A percentile compares a stretch with the other conserved stretches of the same genome.
phyloP scores from a whole-genome alignment of 1,140 invertebrate genomes.

The Pogonomyrmex californicus region DNA sequence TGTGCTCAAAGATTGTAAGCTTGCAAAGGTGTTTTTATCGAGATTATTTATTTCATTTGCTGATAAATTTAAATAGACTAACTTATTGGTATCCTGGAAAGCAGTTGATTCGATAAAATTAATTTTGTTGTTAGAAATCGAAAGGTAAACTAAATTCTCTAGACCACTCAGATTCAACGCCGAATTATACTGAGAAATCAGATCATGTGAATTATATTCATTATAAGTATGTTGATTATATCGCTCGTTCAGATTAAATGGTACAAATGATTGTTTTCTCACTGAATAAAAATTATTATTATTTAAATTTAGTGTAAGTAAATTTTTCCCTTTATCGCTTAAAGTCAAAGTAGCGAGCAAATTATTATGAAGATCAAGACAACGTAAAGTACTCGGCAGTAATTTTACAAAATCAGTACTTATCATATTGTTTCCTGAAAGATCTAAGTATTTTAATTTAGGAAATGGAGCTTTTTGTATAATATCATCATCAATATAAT shows the following conservation, averaged over 20 bases:
- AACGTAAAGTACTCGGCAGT: neutral
- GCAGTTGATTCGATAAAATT: neutral
- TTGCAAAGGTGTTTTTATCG: neutral
- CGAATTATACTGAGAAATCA: neutral
- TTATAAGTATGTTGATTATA: neutral
- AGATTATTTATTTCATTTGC: neutral
- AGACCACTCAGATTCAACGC: neutral
- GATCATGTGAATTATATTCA: neutral
- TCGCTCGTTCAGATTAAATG: neutral
- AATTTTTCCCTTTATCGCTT: neutral
- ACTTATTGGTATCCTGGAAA: neutral
- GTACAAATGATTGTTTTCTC: neutral
- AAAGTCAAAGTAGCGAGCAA: neutral
- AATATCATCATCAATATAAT: neutral
- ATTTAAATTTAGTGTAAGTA: neutral
- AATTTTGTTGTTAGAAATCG: neutral
- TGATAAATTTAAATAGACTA: constrained; percentile 9
- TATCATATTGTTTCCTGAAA: neutral
- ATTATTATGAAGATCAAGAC: neutral
- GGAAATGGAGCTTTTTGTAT: neutral
- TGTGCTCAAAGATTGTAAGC: neutral
- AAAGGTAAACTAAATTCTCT: neutral
- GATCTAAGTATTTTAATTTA: constrained; percentile 1
- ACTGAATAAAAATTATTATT: neutral
- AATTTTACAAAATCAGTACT: neutral